Conservation (phyloP, 2,888 invertebrate species). For the Morinoia aosen region DNA sequence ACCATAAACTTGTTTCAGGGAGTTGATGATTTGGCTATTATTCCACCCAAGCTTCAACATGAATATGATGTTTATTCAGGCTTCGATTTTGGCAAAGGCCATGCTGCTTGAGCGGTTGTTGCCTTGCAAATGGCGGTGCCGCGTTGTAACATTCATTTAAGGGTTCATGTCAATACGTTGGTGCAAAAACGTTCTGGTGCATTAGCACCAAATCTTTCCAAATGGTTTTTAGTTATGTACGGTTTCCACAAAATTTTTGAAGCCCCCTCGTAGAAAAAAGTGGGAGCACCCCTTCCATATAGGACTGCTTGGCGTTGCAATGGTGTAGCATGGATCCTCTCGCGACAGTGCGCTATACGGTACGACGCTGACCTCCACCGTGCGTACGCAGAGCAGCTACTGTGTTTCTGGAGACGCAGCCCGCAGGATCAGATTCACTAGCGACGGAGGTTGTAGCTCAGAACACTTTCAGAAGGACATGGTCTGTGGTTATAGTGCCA, state of each 20-base stretch:
- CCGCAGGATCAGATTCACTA: no score
- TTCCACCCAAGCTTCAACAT: slow-evolving; percentile 21
- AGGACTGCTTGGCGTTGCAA: no score
- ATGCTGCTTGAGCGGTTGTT: slow-evolving; percentile 14
- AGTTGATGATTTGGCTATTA: slow-evolving; percentile 21
- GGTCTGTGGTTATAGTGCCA: no score
- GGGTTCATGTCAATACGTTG: slow-evolving; percentile 12
- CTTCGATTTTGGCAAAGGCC: slow-evolving; percentile 14
- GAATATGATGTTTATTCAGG: not conserved
- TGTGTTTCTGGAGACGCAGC: no score
- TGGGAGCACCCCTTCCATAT: no score
- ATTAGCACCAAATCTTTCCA: not conserved
- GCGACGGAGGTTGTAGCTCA: no score
- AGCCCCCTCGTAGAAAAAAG: not conserved
- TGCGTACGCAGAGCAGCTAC: no score
- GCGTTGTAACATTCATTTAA: slow-evolving; percentile 26
- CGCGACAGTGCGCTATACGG: no score
- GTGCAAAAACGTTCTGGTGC: slow-evolving; percentile 5
- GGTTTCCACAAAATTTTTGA: slow-evolving; percentile 21
- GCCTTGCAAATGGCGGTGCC: not conserved
- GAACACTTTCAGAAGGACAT: no score
- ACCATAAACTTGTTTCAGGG: slow-evolving; percentile 47
- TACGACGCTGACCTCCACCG: no score
- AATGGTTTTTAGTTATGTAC: not conserved
- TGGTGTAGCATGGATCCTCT: no score